Evolutionary conservation across 2,113 vertebrate genomes (phyloP), one percentile per base, ranked within the genome.

Genomic region (Rhea pennata): DNA sequence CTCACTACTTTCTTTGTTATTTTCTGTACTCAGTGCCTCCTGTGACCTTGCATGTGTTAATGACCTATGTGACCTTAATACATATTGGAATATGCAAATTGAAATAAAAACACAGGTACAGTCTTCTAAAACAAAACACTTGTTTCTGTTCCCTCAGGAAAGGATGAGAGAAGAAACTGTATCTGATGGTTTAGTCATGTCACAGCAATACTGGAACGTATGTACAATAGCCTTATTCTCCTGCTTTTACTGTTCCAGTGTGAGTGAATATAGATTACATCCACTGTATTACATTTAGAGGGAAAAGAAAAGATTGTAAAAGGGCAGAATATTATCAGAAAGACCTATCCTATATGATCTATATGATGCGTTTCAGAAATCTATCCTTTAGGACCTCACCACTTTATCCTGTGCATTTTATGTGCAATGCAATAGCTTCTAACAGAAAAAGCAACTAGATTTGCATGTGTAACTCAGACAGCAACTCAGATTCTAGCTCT

Each of bases 1-100:
- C 5, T 44, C 1, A 0, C 15, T 75, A 72, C 62, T 86, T 93
- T 33, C n/a, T n/a, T 59, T 16, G 56, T 59, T 33, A 59, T 59
- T 65, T 75, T 75, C 73, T 29, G 5, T 56, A 76, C 31, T 82
- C 22, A 12, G 1, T 75, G 48, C 48, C 22, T 71, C 83, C 54
- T 36, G 12, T 62, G 86, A 87, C 86, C 65, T 95, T 87, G 65
- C 23, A 73, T 94, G n/a, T n/a, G n/a, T n/a, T n/a, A n/a, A n/a
- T n/a, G n/a, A n/a, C n/a, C n/a, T n/a, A n/a, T n/a, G n/a, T n/a
- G n/a, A n/a, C 84, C 71, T 91, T 61, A 92, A 92, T n/a, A 76
- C 31, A 62, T 62, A 79, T 29, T 87, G 48, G 53, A 91, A 75
- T 66, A 95, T 62, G 77, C 36, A 95, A 84, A 91, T 79, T 69